A percentile compares a stretch with the other conserved stretches of the same genome.
phyloP scores from a whole-genome alignment of 2,888 invertebrate species.

The Noctua pronuba region DNA sequence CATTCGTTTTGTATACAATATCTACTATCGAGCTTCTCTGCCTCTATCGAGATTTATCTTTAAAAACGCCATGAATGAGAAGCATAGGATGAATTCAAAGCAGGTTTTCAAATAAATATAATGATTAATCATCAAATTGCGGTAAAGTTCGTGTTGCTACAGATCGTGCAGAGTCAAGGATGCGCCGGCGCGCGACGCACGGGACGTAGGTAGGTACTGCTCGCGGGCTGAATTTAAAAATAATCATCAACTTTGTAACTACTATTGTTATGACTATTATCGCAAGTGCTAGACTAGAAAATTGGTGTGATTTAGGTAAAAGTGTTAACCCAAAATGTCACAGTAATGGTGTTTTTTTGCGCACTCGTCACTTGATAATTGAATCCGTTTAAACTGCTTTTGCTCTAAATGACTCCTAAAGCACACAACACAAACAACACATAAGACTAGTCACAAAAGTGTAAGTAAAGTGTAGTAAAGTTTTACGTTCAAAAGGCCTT shows the following conservation, averaged over 20 bases:
- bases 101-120: background rate
- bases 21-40: background rate
- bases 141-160: slow-evolving; percentile 8
- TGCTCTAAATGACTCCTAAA: background rate
- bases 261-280: slow-evolving; percentile 24
- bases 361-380: background rate
- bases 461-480: too few species aligned
- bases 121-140: slow-evolving; percentile 23
- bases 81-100: background rate
- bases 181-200: slow-evolving; percentile 64
- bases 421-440: background rate
- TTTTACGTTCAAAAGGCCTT: background rate
- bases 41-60: too few species aligned
- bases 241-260: slow-evolving; percentile 28
- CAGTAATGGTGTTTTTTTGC: background rate
- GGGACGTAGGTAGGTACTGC: slow-evolving; percentile 41
- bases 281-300: slow-evolving; percentile 43
- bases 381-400: background rate
- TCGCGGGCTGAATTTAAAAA: slow-evolving; percentile 40
- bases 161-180: slow-evolving; percentile 65
- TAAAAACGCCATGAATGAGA: background rate
- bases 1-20: background rate
- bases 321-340: background rate
- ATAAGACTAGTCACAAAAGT: too few species aligned
- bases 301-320: slow-evolving; percentile 32